phyloP scores from a whole-genome alignment of 2,797 vertebrate genomes.

The Phaenicophaeus curvirostris region DNA sequence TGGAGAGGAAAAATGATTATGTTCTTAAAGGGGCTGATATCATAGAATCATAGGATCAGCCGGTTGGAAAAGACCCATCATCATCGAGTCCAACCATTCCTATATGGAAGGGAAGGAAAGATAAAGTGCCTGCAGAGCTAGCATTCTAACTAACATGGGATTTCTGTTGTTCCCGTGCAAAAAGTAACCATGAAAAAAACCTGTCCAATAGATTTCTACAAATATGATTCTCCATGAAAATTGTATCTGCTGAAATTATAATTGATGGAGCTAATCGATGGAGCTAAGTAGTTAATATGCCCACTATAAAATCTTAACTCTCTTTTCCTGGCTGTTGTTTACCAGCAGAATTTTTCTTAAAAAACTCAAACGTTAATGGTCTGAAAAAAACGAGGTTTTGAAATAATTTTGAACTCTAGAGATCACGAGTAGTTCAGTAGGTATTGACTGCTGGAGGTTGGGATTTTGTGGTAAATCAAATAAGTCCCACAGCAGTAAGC shows the following conservation, averaged over 20 bases:
- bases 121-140: background rate
- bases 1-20: background rate
- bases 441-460: slow-evolving; percentile 25
- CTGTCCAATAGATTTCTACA: background rate
- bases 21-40: background rate
- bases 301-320: background rate
- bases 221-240: background rate
- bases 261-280: background rate
- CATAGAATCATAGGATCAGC: too few relatives aligned
- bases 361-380: background rate
- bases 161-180: background rate
- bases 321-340: background rate
- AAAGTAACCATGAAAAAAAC: background rate
- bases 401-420: background rate
- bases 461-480: slow-evolving; percentile 48
- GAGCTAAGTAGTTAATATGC: background rate
- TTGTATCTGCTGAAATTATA: background rate
- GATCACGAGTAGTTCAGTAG: background rate
- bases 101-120: background rate
- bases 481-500: slow-evolving; percentile 15
- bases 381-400: background rate
- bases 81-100: too few relatives aligned
- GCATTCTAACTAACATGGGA: background rate
- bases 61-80: too few relatives aligned
- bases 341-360: background rate